Evolutionary conservation across 2,888 invertebrate genomes (phyloP).

Genomic region (Mellilla xanthometata): DNA sequence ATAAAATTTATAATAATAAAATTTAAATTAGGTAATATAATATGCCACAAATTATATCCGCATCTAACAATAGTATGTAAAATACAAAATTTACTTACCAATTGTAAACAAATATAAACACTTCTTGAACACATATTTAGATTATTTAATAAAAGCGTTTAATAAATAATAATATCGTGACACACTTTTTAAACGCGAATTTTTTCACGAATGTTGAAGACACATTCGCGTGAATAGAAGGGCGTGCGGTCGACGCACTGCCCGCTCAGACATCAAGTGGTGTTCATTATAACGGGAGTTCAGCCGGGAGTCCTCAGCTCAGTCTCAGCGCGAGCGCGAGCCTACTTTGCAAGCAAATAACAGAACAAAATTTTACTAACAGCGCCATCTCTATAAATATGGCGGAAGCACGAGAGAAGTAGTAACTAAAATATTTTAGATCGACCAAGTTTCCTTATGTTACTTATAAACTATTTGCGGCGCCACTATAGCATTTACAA

Average conservation of each 20-base stretch:
- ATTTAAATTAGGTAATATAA: too few relatives aligned
- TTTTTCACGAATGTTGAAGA: conserved; percentile 65
- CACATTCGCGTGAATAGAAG: conserved; percentile 75
- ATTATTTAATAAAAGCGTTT: conserved; percentile 44
- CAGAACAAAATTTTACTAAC: conserved; percentile 33
- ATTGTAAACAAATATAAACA: conserved; percentile 53
- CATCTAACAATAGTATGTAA: too few relatives aligned
- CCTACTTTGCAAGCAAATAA: conserved; percentile 50
- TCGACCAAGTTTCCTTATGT: too few relatives aligned
- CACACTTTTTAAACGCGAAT: conserved; percentile 68
- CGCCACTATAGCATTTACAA: too few relatives aligned
- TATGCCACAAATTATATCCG: too few relatives aligned
- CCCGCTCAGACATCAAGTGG: conserved; percentile 78
- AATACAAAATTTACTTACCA: too few relatives aligned
- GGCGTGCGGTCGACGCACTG: conserved; percentile 81
- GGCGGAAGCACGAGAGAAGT: background rate
- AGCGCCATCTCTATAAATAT: conserved; percentile 57
- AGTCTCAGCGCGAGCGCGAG: conserved; percentile 56
- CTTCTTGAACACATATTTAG: conserved; percentile 61
- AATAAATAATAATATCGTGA: conserved; percentile 41
- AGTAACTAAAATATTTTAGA: too few relatives aligned
- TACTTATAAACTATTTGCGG: too few relatives aligned
- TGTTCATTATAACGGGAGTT: conserved; percentile 80
- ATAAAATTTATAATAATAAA: too few relatives aligned
- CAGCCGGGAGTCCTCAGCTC: conserved; percentile 67